A percentile compares a stretch with the other conserved stretches of the same genome.
phyloP scores from a whole-genome alignment of 30 jellyfish, hydroid and myxozoan genomes.

The Clytia hemisphaerica region DNA sequence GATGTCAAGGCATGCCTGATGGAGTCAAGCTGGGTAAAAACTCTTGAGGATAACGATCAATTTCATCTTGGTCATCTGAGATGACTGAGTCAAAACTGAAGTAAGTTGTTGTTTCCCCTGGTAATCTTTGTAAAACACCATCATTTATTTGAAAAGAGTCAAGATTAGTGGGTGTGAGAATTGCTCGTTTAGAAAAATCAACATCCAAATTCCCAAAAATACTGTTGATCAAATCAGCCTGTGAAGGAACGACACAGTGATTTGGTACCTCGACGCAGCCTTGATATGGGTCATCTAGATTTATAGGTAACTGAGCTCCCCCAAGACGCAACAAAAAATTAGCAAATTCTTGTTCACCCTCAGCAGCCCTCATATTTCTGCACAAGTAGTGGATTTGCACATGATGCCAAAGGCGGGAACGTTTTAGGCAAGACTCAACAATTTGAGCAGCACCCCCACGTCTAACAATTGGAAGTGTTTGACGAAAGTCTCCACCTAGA shows the following conservation, averaged over 20 bases:
- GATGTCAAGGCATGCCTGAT: constrained; percentile 60
- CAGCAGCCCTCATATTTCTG: constrained; percentile 20
- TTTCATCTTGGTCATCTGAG: constrained; percentile 18
- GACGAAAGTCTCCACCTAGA: too few relatives aligned
- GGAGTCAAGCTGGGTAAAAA: too few relatives aligned
- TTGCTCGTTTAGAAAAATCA: constrained; percentile 13
- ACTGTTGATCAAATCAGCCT: too few relatives aligned
- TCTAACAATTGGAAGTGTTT: too few relatives aligned
- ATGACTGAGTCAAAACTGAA: too few relatives aligned
- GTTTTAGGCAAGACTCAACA: too few relatives aligned
- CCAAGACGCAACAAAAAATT: constrained; percentile 10
- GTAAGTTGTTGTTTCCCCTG: constrained; percentile 21
- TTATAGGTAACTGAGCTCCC: constrained; percentile 12
- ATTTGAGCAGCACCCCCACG: too few relatives aligned
- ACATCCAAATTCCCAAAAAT: too few relatives aligned
- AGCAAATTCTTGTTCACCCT: background rate
- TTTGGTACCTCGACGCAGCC: constrained; percentile 2
- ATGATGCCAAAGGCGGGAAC: constrained; percentile 17
- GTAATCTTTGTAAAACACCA: constrained; percentile 2
- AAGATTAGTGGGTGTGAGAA: constrained; percentile 32
- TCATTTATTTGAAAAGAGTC: constrained; percentile 13
- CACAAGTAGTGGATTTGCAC: background rate
- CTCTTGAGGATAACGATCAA: too few relatives aligned
- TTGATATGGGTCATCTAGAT: background rate
- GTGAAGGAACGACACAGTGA: background rate